Conservation (phyloP, 2,888 invertebrate species). For the Leptopilina syphax region DNA sequence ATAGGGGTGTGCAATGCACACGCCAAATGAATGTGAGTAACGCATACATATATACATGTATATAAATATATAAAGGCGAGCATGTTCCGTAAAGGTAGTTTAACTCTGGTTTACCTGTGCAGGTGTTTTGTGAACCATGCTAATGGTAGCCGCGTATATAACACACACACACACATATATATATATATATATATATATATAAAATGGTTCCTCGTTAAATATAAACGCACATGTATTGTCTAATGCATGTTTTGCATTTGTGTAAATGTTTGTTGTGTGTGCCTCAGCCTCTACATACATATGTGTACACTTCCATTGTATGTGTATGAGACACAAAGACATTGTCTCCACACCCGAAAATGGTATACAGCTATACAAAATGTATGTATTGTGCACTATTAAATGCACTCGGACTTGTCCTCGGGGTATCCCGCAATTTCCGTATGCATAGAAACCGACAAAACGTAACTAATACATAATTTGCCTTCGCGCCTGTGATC, state of each 20-base stretch:
- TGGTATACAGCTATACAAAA: slow-evolving; percentile 23
- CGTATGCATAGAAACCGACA: slow-evolving; percentile 52
- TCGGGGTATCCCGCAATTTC: slow-evolving; percentile 53
- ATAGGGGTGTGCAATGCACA: slow-evolving; percentile 56
- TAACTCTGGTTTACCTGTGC: slow-evolving; percentile 30
- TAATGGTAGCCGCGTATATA: slow-evolving; percentile 14
- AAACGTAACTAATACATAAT: slow-evolving; percentile 24
- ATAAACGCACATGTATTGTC: slow-evolving; percentile 2
- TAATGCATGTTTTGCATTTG: background rate
- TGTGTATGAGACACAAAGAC: background rate
- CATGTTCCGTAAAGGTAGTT: background rate
- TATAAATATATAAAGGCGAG: slow-evolving; percentile 39
- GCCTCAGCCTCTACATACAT: background rate
- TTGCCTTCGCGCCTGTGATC: slow-evolving; percentile 10
- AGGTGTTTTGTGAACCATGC: slow-evolving; percentile 27
- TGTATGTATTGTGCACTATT: slow-evolving; percentile 40
- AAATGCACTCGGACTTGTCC: slow-evolving; percentile 42
- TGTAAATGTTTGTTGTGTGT: background rate
- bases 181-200: too few species aligned
- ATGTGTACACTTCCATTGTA: background rate
- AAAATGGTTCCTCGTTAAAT: background rate
- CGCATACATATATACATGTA: slow-evolving; percentile 2
- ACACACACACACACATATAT: background rate
- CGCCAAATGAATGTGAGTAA: slow-evolving; percentile 44
- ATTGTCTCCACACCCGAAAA: background rate